A percentile compares a stretch with the other conserved stretches of the same genome.
Evolutionary conservation across 2,113 vertebrate species (phyloP).

Genomic region (Limnothrissa miodon): DNA sequence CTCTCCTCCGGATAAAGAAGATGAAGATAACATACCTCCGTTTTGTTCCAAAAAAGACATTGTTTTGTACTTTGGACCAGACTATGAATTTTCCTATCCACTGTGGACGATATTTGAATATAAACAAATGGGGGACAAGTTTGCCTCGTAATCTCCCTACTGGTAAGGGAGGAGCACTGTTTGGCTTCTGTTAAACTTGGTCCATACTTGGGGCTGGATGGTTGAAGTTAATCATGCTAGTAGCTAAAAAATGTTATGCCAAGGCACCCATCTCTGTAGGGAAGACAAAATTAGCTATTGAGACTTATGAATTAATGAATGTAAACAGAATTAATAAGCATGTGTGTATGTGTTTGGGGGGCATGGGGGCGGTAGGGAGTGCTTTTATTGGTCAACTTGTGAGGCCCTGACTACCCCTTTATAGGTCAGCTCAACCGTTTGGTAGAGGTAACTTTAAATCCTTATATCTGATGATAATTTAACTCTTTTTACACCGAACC

Average conservation of each 20-base stretch:
- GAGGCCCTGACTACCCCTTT: not conserved
- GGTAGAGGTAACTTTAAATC: too few relatives aligned
- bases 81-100: not conserved
- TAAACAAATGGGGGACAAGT: not conserved
- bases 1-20: not conserved
- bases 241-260: too few relatives aligned
- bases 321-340: too few relatives aligned
- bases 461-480: too few relatives aligned
- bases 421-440: too few relatives aligned
- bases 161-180: not conserved
- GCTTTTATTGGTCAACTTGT: not conserved
- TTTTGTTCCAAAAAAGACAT: not conserved
- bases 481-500: too few relatives aligned
- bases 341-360: too few relatives aligned
- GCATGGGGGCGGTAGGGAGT: not conserved
- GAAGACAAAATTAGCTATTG: too few relatives aligned
- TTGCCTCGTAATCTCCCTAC: not conserved
- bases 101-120: not conserved
- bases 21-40: not conserved
- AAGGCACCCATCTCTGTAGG: too few relatives aligned
- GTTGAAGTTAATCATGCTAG: too few relatives aligned
- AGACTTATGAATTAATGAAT: too few relatives aligned
- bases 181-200: not conserved
- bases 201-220: too few relatives aligned
- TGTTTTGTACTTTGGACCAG: not conserved